Evolutionary conservation across 2,888 invertebrate genomes (phyloP).

Genomic region (Sipha maydis): DNA sequence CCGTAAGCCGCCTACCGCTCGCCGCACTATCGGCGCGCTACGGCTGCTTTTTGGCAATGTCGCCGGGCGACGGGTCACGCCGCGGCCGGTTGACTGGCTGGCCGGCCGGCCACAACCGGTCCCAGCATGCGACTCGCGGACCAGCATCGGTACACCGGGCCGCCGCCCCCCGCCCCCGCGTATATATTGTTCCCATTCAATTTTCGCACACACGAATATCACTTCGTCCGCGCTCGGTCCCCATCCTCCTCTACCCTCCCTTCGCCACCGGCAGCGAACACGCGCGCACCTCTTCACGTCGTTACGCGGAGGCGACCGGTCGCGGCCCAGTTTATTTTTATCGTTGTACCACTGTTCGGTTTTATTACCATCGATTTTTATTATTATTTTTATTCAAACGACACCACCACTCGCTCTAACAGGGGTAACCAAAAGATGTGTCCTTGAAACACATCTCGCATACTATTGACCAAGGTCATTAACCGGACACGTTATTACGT

Average conservation of each 20-base stretch:
- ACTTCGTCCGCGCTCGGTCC: too few species aligned
- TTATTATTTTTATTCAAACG: neutral
- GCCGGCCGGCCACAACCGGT: slow-evolving; percentile 23
- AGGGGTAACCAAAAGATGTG: slow-evolving; percentile 51
- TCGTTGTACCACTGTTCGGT: neutral
- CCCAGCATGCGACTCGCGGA: neutral
- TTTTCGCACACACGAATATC: slow-evolving; percentile 17
- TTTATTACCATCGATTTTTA: neutral
- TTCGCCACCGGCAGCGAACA: too few species aligned
- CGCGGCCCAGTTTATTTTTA: slow-evolving; percentile 50
- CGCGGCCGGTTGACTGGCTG: neutral
- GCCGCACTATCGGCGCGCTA: neutral
- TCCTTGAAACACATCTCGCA: slow-evolving; percentile 40
- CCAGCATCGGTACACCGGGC: neutral
- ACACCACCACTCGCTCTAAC: slow-evolving; percentile 23
- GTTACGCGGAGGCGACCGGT: neutral
- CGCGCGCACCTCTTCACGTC: neutral
- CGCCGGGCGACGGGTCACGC: slow-evolving; percentile 43
- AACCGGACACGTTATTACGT: slow-evolving; percentile 35
- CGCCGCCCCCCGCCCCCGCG: neutral
- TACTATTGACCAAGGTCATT: slow-evolving; percentile 58
- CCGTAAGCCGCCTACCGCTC: neutral
- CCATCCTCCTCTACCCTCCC: too few species aligned
- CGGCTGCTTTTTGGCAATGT: slow-evolving; percentile 56
- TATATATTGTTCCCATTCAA: slow-evolving; percentile 26